Evolutionary conservation across 2,797 vertebrate species (phyloP).

Genomic region (Lithobates sylvaticus): DNA sequence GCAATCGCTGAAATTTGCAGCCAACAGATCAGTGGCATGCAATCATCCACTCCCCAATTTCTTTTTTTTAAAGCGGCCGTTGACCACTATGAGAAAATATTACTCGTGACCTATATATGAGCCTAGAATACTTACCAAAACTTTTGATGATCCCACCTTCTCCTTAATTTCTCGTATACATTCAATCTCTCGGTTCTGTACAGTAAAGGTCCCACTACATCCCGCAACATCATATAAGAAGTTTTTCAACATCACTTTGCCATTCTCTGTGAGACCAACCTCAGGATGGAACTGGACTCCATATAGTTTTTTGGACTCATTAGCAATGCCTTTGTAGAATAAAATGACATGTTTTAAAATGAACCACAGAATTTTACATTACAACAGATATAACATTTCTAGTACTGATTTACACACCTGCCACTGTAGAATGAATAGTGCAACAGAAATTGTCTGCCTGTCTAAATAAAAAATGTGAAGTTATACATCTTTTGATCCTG

Average conservation of each 20-base stretch:
- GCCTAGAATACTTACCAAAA: slow-evolving; percentile 84
- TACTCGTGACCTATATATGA: neutral
- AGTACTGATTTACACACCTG: too few species aligned
- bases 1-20: too few species aligned
- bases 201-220: slow-evolving; percentile 92
- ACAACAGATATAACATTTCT: too few species aligned
- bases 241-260: slow-evolving; percentile 92
- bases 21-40: too few species aligned
- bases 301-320: slow-evolving; percentile 97
- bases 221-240: slow-evolving; percentile 97
- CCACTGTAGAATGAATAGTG: too few species aligned
- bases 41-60: too few species aligned
- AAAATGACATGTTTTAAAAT: slow-evolving; percentile 15
- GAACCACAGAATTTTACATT: too few species aligned
- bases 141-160: slow-evolving; percentile 92
- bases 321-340: slow-evolving; percentile 86
- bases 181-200: slow-evolving; percentile 88
- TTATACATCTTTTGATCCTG: too few species aligned
- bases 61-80: too few species aligned
- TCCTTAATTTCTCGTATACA: slow-evolving; percentile 92
- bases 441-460: too few species aligned
- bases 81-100: too few species aligned
- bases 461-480: too few species aligned
- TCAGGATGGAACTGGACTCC: slow-evolving; percentile 98
- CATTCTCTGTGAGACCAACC: slow-evolving; percentile 94